These are phyloP conservation scores for Puffinus mauretanicus DNA, from an alignment of 2,113 vertebrate species.

Conservation along the genomic window DNA sequence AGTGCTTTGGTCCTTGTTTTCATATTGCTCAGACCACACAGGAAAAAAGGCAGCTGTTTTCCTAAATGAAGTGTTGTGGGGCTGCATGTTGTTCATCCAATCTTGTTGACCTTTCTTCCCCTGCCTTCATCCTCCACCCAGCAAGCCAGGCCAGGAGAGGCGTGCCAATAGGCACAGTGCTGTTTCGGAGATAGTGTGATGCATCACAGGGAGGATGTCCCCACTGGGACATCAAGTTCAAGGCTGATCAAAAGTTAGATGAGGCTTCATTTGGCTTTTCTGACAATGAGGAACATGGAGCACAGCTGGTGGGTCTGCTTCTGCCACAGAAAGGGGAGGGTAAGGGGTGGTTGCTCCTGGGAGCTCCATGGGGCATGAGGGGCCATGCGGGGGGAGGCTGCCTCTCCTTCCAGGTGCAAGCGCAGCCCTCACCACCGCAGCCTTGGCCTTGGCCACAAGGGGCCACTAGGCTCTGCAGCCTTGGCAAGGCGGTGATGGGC, in stretches of 20 bases:
- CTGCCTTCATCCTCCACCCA: not conserved
- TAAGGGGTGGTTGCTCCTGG: not conserved
- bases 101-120: not conserved
- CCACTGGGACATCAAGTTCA: not conserved
- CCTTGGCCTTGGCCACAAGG: not conserved
- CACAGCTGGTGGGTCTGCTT: not conserved
- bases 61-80: not conserved
- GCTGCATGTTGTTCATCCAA: not conserved
- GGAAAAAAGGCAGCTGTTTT: not conserved
- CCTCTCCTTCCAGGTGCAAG: not conserved
- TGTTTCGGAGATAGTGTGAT: not conserved
- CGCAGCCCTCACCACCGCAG: rapidly evolving
- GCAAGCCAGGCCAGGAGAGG: not conserved
- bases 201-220: not conserved
- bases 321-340: not conserved
- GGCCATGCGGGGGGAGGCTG: rapidly evolving
- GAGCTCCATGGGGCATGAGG: not conserved
- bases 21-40: not conserved
- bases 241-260: not conserved
- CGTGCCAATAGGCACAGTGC: not conserved
- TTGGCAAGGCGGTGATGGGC: not conserved
- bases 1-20: not conserved
- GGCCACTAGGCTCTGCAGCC: not conserved
- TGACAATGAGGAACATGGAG: not conserved
- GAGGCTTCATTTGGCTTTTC: not conserved